These are phyloP conservation scores for Orchesella flavescens DNA, from an alignment of 2,888 invertebrate genomes.

Conservation along the genomic window DNA sequence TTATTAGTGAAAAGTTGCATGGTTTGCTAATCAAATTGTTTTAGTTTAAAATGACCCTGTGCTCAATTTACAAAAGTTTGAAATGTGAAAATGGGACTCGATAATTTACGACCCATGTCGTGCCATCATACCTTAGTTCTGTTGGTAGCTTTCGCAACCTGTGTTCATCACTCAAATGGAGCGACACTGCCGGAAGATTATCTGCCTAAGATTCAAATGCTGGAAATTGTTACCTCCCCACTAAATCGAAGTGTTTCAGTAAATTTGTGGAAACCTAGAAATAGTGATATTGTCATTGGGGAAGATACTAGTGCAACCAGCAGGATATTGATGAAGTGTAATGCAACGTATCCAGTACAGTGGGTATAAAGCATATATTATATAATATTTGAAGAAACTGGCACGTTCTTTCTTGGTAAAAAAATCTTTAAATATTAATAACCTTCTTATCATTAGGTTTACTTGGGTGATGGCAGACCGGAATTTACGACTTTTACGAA, in stretches of 20 bases:
- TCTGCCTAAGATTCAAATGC: constrained; percentile 50
- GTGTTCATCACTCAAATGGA: not conserved
- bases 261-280: constrained; percentile 43
- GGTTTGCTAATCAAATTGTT: not conserved
- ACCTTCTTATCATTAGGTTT: constrained; percentile 24
- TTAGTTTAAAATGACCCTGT: not conserved
- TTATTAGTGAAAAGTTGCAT: too few relatives aligned
- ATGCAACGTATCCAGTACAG: constrained; percentile 63
- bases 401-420: too few relatives aligned
- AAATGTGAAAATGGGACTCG: constrained; percentile 52
- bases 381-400: not conserved
- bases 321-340: constrained; percentile 62
- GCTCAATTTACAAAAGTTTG: not conserved
- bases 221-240: constrained; percentile 56
- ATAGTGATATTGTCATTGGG: constrained; percentile 58
- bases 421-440: too few relatives aligned
- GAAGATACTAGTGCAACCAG: constrained; percentile 58
- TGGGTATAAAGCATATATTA: constrained; percentile 28
- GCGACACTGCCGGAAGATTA: constrained; percentile 36
- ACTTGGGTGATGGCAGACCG: constrained; percentile 55
- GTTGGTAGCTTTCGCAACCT: not conserved
- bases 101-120: constrained; percentile 18
- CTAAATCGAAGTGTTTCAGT: constrained; percentile 38
- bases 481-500: constrained; percentile 64
- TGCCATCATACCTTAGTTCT: not conserved